Conservation (phyloP, 2,113 vertebrate genomes). For the Chrysemys picta region DNA sequence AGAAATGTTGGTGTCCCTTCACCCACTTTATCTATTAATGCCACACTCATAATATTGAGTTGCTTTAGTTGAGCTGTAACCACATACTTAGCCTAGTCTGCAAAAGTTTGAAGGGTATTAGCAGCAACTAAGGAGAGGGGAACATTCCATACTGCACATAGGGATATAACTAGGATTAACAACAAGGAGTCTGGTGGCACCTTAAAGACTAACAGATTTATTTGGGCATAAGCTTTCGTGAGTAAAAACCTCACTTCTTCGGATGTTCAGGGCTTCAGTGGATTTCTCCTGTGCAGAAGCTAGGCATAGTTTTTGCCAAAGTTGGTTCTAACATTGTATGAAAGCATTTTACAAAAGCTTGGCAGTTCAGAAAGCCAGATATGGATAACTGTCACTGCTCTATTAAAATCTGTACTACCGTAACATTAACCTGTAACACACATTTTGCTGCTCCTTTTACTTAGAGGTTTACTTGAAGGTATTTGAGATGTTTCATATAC, state of each 20-base stretch:
- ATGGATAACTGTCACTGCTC: neutral
- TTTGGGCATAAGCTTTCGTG: too few species aligned
- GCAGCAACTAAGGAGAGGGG: neutral
- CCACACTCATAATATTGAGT: fast-evolving
- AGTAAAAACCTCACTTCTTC: too few species aligned
- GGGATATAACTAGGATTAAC: fast-evolving
- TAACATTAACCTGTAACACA: neutral
- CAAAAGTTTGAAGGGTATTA: slow-evolving; percentile 35
- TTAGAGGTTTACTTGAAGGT: neutral
- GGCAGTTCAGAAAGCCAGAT: neutral
- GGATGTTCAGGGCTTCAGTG: neutral
- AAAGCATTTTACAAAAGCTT: neutral
- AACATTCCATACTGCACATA: fast-evolving
- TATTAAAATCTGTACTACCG: neutral
- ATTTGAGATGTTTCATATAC: neutral
- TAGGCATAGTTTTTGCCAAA: neutral
- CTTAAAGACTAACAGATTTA: too few species aligned
- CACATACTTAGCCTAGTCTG: neutral
- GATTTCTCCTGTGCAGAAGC: neutral
- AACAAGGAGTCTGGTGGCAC: too few species aligned
- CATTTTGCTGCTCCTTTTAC: neutral
- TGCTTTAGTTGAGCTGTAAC: neutral
- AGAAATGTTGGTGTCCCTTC: neutral
- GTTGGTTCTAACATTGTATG: neutral
- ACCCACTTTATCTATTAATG: neutral